Evolutionary conservation across 1,140 invertebrate genomes (phyloP), one percentile per base, ranked within the genome.

Genomic region (Drosophila arizonae): DNA sequence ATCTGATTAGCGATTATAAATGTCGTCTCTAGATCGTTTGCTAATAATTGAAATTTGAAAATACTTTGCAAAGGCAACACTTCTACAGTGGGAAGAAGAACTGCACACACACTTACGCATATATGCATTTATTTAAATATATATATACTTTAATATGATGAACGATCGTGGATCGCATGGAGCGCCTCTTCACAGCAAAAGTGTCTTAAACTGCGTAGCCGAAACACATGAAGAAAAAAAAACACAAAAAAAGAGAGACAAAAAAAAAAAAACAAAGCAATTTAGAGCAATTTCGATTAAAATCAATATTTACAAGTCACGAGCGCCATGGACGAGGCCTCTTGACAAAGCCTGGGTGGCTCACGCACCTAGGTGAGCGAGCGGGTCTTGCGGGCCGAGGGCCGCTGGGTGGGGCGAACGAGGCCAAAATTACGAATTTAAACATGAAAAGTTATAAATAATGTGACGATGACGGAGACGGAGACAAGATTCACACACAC

Each of bases 401-500:
- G 21, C 2, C 21, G 50, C 39, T 43, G 33, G 30, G 46, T 8
- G 39, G n/a, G 6, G 43, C 13, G 9, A 39, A 36, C 52, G 45
- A 43, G 50, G 26, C 52, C 73, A 77, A 87, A 88, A 82, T 87
- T 87, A 87, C 84, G 87, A 88, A 87, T 88, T 87, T 87, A 82
- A 82, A 88, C 84, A 88, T 88, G 82, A 79, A 88, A 88, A 77
- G 79, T 88, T 88, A 87, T 87, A 87, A 87, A 87, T 87, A 84
- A 87, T 88, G 79, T 80, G 71, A 78, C 64, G 72, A 76, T 72
- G 75, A 86, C 72, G 63, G 71, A 54, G 52, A 62, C 28, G 55
- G 30, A 33, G 30, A 52, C 50, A 58, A 63, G 26, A 28, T 46
- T 69, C 30, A 43, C 50, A 52, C 41, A 66, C 63, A 46, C 17